A percentile compares a stretch with the other conserved stretches of the same genome.
Conservation (phyloP, 53 echinoderm and acorn worm species). For the Echinarachnius parma region DNA sequence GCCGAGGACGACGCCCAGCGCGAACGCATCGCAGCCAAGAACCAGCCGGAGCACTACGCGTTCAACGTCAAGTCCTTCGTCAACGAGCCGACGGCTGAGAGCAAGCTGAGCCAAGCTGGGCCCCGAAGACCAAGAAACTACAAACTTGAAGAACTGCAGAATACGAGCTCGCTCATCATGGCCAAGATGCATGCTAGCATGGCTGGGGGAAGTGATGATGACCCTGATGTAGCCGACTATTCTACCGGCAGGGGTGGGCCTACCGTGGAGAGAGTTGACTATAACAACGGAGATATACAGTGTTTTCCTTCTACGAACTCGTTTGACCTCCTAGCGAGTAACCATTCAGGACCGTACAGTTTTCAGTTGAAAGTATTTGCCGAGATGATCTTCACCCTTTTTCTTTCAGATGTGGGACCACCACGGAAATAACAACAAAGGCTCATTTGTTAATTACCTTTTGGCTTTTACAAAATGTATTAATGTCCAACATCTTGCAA, state of each 20-base stretch:
- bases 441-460: too few relatives aligned
- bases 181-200: constrained; percentile 72
- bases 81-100: constrained; percentile 54
- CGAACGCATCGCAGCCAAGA: constrained; percentile 61
- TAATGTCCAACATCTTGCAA: too few relatives aligned
- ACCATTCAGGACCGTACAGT: too few relatives aligned
- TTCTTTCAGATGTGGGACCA: too few relatives aligned
- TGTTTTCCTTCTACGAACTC: too few relatives aligned
- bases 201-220: constrained; percentile 11
- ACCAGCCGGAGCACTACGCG: constrained; percentile 71
- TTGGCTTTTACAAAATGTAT: too few relatives aligned
- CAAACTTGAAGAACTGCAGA: constrained; percentile 83
- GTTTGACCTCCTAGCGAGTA: too few relatives aligned
- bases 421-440: too few relatives aligned
- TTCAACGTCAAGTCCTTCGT: constrained; percentile 66
- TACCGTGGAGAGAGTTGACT: constrained; percentile 82
- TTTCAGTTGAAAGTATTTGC: too few relatives aligned
- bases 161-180: constrained; percentile 78
- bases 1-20: constrained; percentile 78
- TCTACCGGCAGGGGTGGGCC: constrained; percentile 49
- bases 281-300: too few relatives aligned
- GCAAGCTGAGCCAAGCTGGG: constrained; percentile 69
- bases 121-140: constrained; percentile 54
- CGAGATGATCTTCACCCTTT: too few relatives aligned
- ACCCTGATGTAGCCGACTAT: neutral